A percentile compares a stretch with the other conserved stretches of the same genome.
Evolutionary conservation across 2,113 vertebrate species (phyloP).

Genomic region (Nesogale talazaci): DNA sequence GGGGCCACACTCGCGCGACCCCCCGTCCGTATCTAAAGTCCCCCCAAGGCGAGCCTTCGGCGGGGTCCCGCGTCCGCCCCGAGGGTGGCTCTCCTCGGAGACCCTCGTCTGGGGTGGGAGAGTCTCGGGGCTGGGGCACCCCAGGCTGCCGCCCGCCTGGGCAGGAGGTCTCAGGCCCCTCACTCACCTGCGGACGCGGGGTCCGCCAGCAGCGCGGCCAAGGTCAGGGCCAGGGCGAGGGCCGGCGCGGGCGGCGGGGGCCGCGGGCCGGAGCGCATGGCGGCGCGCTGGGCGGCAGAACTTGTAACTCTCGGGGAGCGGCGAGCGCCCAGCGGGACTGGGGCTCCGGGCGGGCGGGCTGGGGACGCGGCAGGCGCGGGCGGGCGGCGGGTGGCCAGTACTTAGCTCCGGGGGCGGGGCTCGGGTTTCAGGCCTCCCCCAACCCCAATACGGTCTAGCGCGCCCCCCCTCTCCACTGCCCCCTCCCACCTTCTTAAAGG

Average conservation of each 20-base stretch:
- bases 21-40: neutral
- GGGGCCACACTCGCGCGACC: neutral
- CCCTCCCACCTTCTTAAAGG: conserved; percentile 71
- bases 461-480: neutral
- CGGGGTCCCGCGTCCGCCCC: neutral
- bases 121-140: neutral
- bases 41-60: too few species aligned
- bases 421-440: conserved; percentile 63
- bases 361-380: neutral
- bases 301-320: neutral
- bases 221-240: conserved; percentile 42
- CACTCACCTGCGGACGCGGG: conserved; percentile 70
- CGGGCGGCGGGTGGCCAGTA: neutral
- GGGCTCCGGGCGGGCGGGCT: neutral
- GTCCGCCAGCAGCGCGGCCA: conserved; percentile 1
- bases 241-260: neutral
- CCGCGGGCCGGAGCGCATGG: conserved; percentile 33
- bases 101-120: neutral
- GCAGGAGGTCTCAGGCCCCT: neutral
- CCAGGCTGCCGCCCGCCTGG: neutral
- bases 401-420: conserved; percentile 71
- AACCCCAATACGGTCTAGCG: neutral
- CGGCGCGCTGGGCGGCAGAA: neutral
- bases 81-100: neutral
- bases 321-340: neutral